Evolutionary conservation across 30 jellyfish, hydroid and myxozoan species (phyloP).

Genomic region (Mastigias papua): DNA sequence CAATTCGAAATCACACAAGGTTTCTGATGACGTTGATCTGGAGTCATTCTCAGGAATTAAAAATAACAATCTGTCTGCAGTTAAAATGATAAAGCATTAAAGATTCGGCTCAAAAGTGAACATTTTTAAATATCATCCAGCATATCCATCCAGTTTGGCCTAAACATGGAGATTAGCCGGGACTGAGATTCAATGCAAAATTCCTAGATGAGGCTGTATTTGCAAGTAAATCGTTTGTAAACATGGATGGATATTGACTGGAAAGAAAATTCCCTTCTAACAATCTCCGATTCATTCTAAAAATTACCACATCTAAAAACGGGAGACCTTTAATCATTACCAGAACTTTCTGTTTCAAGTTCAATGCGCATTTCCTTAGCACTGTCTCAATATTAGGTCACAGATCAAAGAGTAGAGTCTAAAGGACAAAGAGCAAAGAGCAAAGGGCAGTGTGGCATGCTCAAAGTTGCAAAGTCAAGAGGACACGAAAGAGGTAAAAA

Average conservation of each 20-base stretch:
- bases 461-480: not conserved
- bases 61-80: constrained; percentile 8
- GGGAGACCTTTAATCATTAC: not conserved
- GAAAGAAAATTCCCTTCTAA: not conserved
- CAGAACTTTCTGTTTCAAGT: not conserved
- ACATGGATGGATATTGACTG: not conserved
- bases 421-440: not conserved
- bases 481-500: too few relatives aligned
- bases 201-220: too few relatives aligned
- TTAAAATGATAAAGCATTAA: not conserved
- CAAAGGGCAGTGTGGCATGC: not conserved
- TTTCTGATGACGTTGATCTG: not conserved
- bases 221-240: not conserved
- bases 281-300: not conserved
- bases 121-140: not conserved
- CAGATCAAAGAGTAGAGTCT: not conserved
- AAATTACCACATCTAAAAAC: not conserved
- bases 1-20: too few relatives aligned
- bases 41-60: not conserved
- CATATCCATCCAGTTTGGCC: not conserved
- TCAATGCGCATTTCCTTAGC: not conserved
- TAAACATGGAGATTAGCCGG: too few relatives aligned
- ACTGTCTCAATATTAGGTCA: too few relatives aligned
- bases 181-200: too few relatives aligned
- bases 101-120: not conserved